Evolutionary conservation across 2,113 vertebrate species (phyloP).

Genomic region (Antennarius striatus): DNA sequence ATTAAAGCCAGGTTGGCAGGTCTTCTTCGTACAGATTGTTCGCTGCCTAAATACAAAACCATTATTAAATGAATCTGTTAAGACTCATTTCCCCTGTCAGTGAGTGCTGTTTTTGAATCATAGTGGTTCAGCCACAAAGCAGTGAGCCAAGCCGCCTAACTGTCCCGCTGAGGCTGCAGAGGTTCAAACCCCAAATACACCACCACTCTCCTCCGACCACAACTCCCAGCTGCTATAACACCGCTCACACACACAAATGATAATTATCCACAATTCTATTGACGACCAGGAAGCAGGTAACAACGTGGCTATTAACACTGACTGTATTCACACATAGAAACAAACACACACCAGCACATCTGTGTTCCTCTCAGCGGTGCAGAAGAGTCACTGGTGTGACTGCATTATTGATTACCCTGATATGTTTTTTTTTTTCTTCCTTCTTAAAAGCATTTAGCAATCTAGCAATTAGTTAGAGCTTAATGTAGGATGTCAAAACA

Average conservation of each 20-base stretch:
- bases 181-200: constrained; percentile 63
- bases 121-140: constrained; percentile 50
- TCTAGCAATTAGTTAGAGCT: constrained; percentile 91
- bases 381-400: constrained; percentile 66
- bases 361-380: constrained; percentile 30
- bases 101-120: constrained; percentile 33
- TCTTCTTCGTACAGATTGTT: not conserved
- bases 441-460: constrained; percentile 89
- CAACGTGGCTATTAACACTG: constrained; percentile 37
- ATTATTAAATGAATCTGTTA: constrained; percentile 30
- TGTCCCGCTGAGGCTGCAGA: constrained; percentile 52
- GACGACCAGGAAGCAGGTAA: constrained; percentile 36
- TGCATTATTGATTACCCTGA: constrained; percentile 86
- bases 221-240: constrained; percentile 52
- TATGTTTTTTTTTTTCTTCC: constrained; percentile 77
- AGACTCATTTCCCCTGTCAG: constrained; percentile 2
- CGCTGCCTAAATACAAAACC: not conserved
- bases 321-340: constrained; percentile 6
- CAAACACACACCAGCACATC: constrained; percentile 25
- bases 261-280: constrained; percentile 15
- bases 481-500: constrained; percentile 95
- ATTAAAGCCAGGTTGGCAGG: not conserved
- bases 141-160: constrained; percentile 57
- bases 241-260: constrained; percentile 10
- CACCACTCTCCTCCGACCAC: constrained; percentile 49